Base-by-base conservation (phyloP, 2,888 invertebrate genomes). In the Oscheius myriophilus region DNA sequence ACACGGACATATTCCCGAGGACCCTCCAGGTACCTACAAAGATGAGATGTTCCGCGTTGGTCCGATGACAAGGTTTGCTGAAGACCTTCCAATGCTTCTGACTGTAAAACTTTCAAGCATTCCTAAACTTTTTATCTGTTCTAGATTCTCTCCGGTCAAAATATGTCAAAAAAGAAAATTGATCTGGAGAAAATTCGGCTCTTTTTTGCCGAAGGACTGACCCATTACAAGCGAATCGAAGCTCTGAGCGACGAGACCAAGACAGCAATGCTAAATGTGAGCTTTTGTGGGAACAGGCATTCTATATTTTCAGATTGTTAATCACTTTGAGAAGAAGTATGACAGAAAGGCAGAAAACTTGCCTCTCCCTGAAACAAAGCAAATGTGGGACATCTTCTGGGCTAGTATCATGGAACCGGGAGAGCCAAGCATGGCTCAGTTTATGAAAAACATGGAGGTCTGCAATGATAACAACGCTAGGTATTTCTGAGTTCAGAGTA, bases 51-150 rank as follows among this genome's bases (percentile, higher is more conserved):
- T 16, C 11, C n/a, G 65, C 21, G 42, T 55, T 45, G 65, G 65
- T 1, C 65, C 65, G 25, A 42, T 65, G 12, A 65, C 65, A 9
- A 1, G 65, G 25, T 65, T 65, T 41, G 54, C 55, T 3, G 65
- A 55, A 25, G 65, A 65, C 43, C 18, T 65, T 14, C 53, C 53
- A 6, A 23, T 54, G 9, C 26, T 54, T 2, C 16, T 26, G 26
- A 54, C 16, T 14, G 53, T 54, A 16, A 25, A 26, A 11, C 58
- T 26, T 43, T 21, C 26, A 26, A 9, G 0, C 21, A 2, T 21
- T 45, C 6, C 45, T 45, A 45, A 59, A 41, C 14, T 7, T n/a
- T 42, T 18, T 57, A 14, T 41, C 26, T 4, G 9, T n/a, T 57
- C 12, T 25, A 57, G 57, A 41, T 57, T 18, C 21, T 57, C 2